Evolutionary conservation across 2,113 vertebrate species (phyloP).

Genomic region (Ophiodon elongatus): DNA sequence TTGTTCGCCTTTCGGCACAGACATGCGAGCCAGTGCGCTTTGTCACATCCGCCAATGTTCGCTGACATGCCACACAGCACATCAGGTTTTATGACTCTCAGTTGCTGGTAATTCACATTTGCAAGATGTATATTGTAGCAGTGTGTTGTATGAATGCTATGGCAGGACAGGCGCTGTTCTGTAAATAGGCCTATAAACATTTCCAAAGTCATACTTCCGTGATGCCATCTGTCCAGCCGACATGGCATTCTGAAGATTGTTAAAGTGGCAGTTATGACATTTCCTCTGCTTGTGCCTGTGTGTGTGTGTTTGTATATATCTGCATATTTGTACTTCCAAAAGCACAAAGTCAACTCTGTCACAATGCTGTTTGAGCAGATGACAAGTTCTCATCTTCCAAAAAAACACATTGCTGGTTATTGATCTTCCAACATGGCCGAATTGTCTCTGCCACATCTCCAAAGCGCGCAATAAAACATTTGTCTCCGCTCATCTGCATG

Average conservation of each 20-base stretch:
- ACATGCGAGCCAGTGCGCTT: neutral
- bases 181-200: slow-evolving; percentile 45
- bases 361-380: slow-evolving; percentile 32
- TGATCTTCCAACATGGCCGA: slow-evolving; percentile 34
- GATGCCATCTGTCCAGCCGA: slow-evolving; percentile 53
- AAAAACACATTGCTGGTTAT: slow-evolving; percentile 20
- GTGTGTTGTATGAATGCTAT: slow-evolving; percentile 7
- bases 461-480: slow-evolving; percentile 37
- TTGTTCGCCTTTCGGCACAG: slow-evolving; percentile 9
- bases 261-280: slow-evolving; percentile 6
- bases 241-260: slow-evolving; percentile 23
- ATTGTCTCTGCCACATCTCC: slow-evolving; percentile 36
- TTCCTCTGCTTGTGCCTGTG: neutral
- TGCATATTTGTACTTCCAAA: slow-evolving; percentile 32
- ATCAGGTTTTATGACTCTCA: slow-evolving; percentile 50
- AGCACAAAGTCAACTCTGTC: slow-evolving; percentile 7
- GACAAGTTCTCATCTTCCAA: slow-evolving; percentile 22
- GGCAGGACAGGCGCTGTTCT: slow-evolving; percentile 22
- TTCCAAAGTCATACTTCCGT: slow-evolving; percentile 40
- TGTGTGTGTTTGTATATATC: neutral
- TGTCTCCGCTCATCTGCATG: slow-evolving; percentile 10
- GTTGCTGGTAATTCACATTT: slow-evolving; percentile 52
- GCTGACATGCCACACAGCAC: slow-evolving; percentile 15
- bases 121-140: slow-evolving; percentile 20
- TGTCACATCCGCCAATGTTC: slow-evolving; percentile 9